Base-by-base conservation (phyloP, 2,888 invertebrate genomes). In the Piscicola geometra region DNA sequence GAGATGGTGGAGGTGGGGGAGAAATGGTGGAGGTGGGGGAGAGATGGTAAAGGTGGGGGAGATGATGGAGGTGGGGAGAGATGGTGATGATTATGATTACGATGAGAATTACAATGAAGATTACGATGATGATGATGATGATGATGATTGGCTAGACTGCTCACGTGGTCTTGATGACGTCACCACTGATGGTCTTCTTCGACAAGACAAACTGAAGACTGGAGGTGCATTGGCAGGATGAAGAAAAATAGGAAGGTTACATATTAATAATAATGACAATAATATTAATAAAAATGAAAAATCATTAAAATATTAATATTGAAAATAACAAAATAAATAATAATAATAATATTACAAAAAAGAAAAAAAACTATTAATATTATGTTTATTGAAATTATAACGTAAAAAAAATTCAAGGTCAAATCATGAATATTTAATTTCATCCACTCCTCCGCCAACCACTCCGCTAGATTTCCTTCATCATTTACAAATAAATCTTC, bases 191-290 rank as follows among this genome's bases (percentile, higher is more conserved):
- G 69, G 91, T 86, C 89, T 91, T 89, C 86, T 91, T 91, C 1
- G 91, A 91, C 85, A 90, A 91, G 70, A 91, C 91, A 86, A 91
- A 91, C 84, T 91, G 91, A 82, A 91, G 86, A 86, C 91, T 88
- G 83, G 78, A 86, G 28, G 33, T n/a, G 50, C 5, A n/a, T n/a
- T n/a, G n/a, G n/a, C n/a, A n/a, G n/a, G n/a, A n/a, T n/a, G n/a
- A n/a, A n/a, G n/a, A n/a, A n/a, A n/a, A n/a, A n/a, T n/a, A n/a
- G n/a, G n/a, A n/a, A n/a, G n/a, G n/a, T n/a, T n/a, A n/a, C n/a
- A n/a, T 69, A n/a, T 15, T 12, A 32, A 28, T 25, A 35, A 30
- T 18, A 69, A 25, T 15, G 15, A 30, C 15, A 69, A 69, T 12
- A 30, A 28, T n/a, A 36, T 9, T 71, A 66, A 66, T 25, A 66